A percentile compares a stretch with the other conserved stretches of the same genome.
These are phyloP conservation scores for Hormaphis cornu DNA, from an alignment of 1,140 invertebrate genomes.

Conservation along the genomic window DNA sequence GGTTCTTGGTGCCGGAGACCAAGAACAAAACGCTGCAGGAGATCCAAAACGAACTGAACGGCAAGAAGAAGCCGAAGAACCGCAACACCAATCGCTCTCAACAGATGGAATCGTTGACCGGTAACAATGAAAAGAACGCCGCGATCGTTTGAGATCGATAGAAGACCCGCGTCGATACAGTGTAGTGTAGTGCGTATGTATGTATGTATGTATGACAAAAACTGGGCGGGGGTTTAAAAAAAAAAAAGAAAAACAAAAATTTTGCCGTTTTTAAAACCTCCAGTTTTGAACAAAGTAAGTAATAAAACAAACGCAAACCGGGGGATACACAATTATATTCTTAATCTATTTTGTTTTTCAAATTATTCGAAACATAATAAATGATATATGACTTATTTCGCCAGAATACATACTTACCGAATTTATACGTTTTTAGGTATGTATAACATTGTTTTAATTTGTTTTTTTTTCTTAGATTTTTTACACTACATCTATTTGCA, in stretches of 20 bases:
- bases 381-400: neutral
- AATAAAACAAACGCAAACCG: neutral
- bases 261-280: neutral
- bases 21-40: slow-evolving; percentile 67
- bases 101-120: slow-evolving; percentile 12
- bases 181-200: neutral
- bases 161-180: neutral
- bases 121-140: neutral
- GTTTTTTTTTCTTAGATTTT: neutral
- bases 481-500: neutral
- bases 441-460: neutral
- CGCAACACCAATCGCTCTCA: neutral
- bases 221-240: neutral
- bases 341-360: slow-evolving; percentile 10
- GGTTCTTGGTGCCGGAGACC: slow-evolving; percentile 66
- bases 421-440: neutral
- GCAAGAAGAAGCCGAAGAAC: slow-evolving; percentile 32
- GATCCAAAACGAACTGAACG: slow-evolving; percentile 58
- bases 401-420: neutral
- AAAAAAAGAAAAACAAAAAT: too few relatives aligned
- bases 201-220: neutral
- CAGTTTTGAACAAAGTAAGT: neutral
- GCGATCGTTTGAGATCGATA: slow-evolving; percentile 6
- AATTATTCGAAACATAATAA: neutral
- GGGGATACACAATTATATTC: neutral